Conservation (phyloP, 1,140 invertebrate species). For the Scaptodrosophila lebanonensis region DNA sequence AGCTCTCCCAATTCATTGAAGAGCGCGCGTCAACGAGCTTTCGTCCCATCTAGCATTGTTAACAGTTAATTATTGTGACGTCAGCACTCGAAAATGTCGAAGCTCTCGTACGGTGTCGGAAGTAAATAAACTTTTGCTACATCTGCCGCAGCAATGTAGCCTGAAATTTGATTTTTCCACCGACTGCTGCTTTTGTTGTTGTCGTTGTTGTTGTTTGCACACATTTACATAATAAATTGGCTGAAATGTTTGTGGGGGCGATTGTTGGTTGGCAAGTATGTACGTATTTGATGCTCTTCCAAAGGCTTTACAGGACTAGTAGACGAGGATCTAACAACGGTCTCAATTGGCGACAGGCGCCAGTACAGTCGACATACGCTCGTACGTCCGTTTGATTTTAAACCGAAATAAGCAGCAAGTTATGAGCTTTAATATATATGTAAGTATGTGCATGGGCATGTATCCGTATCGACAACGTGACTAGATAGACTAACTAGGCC, state of each 20-base stretch:
- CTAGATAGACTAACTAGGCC: conserved; percentile 49
- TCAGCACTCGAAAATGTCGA: conserved; percentile 17
- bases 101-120: conserved; percentile 14
- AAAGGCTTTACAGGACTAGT: no score
- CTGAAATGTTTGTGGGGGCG: not conserved
- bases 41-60: conserved; percentile 49
- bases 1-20: no score
- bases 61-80: conserved; percentile 64
- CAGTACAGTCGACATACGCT: conserved; percentile 21
- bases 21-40: not conserved
- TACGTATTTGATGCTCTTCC: no score
- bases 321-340: conserved; percentile 41
- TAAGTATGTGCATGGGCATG: conserved; percentile 8
- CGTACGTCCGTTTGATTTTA: no score
- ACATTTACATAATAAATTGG: conserved; percentile 58
- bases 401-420: not conserved
- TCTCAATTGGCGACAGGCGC: conserved; percentile 6
- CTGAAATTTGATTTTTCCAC: no score
- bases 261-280: no score
- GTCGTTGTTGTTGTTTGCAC: no score
- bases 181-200: no score
- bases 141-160: no score
- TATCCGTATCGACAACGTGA: conserved; percentile 48
- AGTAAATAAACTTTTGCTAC: conserved; percentile 36
- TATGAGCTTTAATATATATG: not conserved